A percentile compares a stretch with the other conserved stretches of the same genome.
These are phyloP conservation scores for Babylonia areolata DNA, from an alignment of 1,140 invertebrate genomes.

Conservation along the genomic window DNA sequence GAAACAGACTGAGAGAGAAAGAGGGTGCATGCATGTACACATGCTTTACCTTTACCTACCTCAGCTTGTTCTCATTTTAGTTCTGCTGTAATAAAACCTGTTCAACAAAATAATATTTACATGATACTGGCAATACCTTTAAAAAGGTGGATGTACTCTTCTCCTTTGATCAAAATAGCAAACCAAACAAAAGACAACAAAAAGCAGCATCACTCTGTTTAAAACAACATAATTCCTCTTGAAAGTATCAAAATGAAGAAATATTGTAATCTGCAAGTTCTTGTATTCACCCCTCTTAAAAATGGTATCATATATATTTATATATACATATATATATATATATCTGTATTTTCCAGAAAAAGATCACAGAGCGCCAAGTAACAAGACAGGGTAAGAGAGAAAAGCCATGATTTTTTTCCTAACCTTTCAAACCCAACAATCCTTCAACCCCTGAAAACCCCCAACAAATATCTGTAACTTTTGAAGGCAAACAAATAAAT, in stretches of 20 bases:
- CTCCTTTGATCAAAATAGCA: not conserved
- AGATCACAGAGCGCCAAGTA: not conserved
- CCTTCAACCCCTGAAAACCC: not conserved
- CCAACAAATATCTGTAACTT: no score
- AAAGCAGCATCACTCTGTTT: not conserved
- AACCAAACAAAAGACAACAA: not conserved
- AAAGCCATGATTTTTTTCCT: not conserved
- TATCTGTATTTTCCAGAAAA: not conserved
- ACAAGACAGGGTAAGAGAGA: not conserved
- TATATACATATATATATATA: not conserved
- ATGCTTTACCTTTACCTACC: no score
- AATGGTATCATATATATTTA: no score
- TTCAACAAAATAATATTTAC: not conserved
- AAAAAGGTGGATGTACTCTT: not conserved
- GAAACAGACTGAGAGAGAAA: not conserved
- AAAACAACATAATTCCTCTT: not conserved
- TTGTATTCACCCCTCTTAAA: not conserved
- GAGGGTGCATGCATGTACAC: not conserved
- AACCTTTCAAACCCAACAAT: not conserved
- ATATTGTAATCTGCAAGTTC: not conserved
- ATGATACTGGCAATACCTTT: not conserved
- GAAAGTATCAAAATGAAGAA: not conserved
- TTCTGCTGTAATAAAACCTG: not conserved
- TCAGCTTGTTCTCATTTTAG: no score
- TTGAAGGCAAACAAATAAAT: conserved; percentile 13